A percentile compares a stretch with the other conserved stretches of the same genome.
phyloP scores from a whole-genome alignment of 2,113 vertebrate species.

The Nannospalax galili region DNA sequence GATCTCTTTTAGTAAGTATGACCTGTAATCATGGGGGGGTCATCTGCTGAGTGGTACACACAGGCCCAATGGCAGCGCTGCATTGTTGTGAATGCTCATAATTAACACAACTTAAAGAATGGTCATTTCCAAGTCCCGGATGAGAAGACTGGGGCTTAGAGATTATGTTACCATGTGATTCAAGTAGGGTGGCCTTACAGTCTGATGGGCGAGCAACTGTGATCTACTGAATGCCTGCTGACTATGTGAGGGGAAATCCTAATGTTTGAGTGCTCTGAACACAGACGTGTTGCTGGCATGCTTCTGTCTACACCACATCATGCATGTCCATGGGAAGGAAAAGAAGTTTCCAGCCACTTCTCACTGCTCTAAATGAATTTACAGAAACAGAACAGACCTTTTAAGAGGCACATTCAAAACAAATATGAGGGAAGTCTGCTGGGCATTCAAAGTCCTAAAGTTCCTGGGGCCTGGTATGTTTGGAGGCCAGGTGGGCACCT shows the following conservation, averaged over 20 bases:
- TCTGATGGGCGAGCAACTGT: not conserved
- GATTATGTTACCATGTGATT: not conserved
- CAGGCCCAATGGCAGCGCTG: not conserved
- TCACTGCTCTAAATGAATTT: not conserved
- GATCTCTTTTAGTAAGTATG: not conserved
- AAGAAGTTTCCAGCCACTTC: not conserved
- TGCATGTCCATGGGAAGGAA: not conserved
- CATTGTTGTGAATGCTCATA: not conserved
- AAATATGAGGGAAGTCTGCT: not conserved
- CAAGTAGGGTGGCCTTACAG: not conserved
- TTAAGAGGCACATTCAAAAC: not conserved
- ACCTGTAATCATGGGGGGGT: accelerated
- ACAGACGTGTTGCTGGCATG: not conserved
- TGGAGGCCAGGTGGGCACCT: not conserved
- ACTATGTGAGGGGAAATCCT: not conserved
- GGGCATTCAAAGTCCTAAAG: not conserved
- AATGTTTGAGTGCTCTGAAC: not conserved
- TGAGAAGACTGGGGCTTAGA: not conserved
- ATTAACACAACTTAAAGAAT: not conserved
- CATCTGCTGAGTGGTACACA: too few relatives aligned
- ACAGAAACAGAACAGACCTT: not conserved
- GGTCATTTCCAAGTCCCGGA: not conserved
- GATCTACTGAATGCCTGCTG: not conserved
- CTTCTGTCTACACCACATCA: not conserved
- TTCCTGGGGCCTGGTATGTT: not conserved